Conservation (phyloP, 2,113 vertebrate species). For the Elaphurus davidianus region DNA sequence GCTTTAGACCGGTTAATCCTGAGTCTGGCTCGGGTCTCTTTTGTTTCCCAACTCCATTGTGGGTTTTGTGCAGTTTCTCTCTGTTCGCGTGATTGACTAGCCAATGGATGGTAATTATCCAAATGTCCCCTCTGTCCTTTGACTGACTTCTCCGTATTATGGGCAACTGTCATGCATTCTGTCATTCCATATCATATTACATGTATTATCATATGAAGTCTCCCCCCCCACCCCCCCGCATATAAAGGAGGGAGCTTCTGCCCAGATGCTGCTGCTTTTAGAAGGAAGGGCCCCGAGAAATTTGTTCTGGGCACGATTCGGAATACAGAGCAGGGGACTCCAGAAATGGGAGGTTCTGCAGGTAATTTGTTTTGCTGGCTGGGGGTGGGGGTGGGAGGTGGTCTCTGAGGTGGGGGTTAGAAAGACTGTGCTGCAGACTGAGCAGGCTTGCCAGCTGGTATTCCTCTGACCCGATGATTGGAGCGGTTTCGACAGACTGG, state of each 20-base stretch:
- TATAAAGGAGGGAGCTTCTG: conserved; percentile 84
- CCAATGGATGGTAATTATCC: conserved; percentile 91
- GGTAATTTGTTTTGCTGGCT: conserved; percentile 81
- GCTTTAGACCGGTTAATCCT: conserved; percentile 90
- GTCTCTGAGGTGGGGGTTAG: conserved; percentile 35
- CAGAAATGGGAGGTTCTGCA: conserved; percentile 83
- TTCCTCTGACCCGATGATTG: conserved; percentile 13
- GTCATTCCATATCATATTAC: conserved; percentile 90
- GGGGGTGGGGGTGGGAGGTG: background rate
- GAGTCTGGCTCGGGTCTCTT: conserved; percentile 88
- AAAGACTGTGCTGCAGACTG: conserved; percentile 1
- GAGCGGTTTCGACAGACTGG: conserved; percentile 1
- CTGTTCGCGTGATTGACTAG: conserved; percentile 88
- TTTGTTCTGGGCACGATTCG: conserved; percentile 79
- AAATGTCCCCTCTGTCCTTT: conserved; percentile 90
- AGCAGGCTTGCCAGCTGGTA: conserved; percentile 24
- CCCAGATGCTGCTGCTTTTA: conserved; percentile 85
- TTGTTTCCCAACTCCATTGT: conserved; percentile 90
- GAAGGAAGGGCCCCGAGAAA: conserved; percentile 75
- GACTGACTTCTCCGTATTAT: conserved; percentile 88
- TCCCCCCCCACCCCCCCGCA: conserved; percentile 58
- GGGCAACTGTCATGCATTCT: conserved; percentile 90
- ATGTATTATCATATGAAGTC: conserved; percentile 88
- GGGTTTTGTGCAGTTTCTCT: conserved; percentile 88
- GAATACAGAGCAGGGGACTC: conserved; percentile 77